phyloP scores from a whole-genome alignment of 2,797 vertebrate genomes.

The Dryobates pubescens region DNA sequence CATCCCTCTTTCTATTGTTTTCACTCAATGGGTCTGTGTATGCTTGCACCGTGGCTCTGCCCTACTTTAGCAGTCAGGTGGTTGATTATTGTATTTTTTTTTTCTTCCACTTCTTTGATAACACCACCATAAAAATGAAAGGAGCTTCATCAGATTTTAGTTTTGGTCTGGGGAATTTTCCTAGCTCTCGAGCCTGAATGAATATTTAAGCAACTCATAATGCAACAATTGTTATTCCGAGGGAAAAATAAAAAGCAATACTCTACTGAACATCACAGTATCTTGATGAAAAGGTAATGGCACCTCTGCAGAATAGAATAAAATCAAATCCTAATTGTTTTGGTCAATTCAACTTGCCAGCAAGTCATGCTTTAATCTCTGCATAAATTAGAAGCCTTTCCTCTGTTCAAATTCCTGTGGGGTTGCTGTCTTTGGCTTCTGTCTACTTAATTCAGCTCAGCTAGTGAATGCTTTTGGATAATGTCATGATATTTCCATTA shows the following conservation, averaged over 20 bases:
- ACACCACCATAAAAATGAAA: constrained; percentile 37
- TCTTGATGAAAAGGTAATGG: constrained; percentile 71
- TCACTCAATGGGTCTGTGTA: not conserved
- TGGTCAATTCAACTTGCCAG: constrained; percentile 70
- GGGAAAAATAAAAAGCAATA: constrained; percentile 49
- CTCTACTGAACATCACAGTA: constrained; percentile 2
- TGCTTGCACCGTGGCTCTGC: not conserved
- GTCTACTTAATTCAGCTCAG: constrained; percentile 68
- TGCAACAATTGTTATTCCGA: constrained; percentile 57
- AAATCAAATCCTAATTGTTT: constrained; percentile 76
- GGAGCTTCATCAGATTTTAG: constrained; percentile 48
- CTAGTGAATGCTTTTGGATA: constrained; percentile 58
- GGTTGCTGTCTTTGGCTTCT: constrained; percentile 57
- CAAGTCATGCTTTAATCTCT: constrained; percentile 49
- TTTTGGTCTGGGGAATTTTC: constrained; percentile 34
- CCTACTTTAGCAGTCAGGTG: constrained; percentile 5
- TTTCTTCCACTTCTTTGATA: constrained; percentile 27
- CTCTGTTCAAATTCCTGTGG: constrained; percentile 65
- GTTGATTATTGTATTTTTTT: not conserved
- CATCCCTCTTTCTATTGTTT: not conserved
- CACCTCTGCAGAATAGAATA: constrained; percentile 66
- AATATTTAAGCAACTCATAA: constrained; percentile 60
- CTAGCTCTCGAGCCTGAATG: constrained; percentile 16
- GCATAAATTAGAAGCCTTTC: constrained; percentile 72
- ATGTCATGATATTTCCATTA: constrained; percentile 73